Evolutionary conservation across 2,113 vertebrate species (phyloP), one percentile per base, ranked within the genome.

Genomic region (Clarias macrocephalus): DNA sequence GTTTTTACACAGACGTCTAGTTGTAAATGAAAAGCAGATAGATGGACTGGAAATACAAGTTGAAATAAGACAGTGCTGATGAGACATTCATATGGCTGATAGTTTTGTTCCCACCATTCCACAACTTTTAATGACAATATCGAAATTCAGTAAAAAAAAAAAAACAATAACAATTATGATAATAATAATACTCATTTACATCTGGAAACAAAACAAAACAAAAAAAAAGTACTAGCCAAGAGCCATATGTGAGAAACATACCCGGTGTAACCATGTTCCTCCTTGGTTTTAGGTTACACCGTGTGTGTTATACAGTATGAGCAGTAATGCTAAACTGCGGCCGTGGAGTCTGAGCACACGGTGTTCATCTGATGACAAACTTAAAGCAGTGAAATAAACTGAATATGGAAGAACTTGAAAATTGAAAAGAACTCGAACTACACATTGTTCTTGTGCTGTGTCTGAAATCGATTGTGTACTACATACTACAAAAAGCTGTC

Each of bases 1-100:
- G 8, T 23, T 73, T 76, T 76, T 73, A 73, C 37, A 25, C 12
- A n/a, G 54, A 56, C 25, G 0, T 15, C 21, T 6, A 79, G 2
- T 56, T 48, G 13, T 75, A n/a, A 76, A 62, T 5, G 9, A 77
- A 79, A 79, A 33, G 5, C 73, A n/a, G 15, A 19, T 52, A 19
- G 21, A 85, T 28, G 18, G 65, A 68, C 52, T 70, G 10, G n/a
- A 37, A 80, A 77, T 54, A 80, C 48, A 15, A 77, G 9, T 23
- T 57, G 4, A 79, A 86, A 66, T 16, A 16, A 68, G n/a, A 65
- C 57, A 86, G 85, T 42, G 62, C 76, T 37, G 60, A 80, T 56
- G 19, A 42, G 19, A 80, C 23, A 33, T 57, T 56, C 28, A 86
- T 70, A 80, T 42, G 37, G 56, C 72, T 76, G 28, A 57, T 66